Evolutionary conservation across 2,113 vertebrate species (phyloP).

Genomic region (Solea solea): DNA sequence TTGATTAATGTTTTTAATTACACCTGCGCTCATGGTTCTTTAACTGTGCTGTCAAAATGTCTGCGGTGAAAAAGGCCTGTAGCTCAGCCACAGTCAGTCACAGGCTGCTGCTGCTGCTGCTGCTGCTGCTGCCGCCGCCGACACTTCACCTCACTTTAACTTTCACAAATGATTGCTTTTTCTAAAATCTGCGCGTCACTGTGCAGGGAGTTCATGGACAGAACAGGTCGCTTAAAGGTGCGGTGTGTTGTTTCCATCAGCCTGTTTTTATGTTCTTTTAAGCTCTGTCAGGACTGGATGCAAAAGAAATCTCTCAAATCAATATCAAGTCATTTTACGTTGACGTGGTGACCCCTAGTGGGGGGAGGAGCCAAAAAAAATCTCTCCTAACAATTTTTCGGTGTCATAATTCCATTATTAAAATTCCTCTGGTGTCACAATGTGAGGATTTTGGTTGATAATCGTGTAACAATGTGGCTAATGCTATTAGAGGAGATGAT

Average conservation of each 20-base stretch:
- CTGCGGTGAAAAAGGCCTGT: not conserved
- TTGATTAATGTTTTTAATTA: not conserved
- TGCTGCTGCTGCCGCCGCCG: not conserved
- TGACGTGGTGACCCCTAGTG: too few relatives aligned
- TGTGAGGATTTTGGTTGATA: conserved; percentile 49
- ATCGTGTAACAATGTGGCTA: conserved; percentile 56
- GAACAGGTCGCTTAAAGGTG: not conserved
- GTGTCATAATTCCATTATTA: conserved; percentile 32
- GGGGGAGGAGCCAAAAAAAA: too few relatives aligned
- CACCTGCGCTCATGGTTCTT: not conserved
- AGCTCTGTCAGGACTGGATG: too few relatives aligned
- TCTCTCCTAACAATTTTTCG: conserved; percentile 1
- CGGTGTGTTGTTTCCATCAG: too few relatives aligned
- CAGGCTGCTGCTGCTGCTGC: not conserved
- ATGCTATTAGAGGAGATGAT: conserved; percentile 66
- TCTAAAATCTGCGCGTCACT: not conserved
- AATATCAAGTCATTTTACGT: too few relatives aligned
- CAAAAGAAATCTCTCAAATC: too few relatives aligned
- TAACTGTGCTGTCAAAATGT: not conserved
- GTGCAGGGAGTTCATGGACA: not conserved
- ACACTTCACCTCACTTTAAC: not conserved
- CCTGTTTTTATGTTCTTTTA: too few relatives aligned
- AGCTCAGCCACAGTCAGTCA: not conserved
- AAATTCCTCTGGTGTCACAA: conserved; percentile 33
- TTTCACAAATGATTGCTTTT: not conserved